These are phyloP conservation scores for Silurus aristotelis DNA, from an alignment of 2,797 vertebrate genomes.

Conservation along the genomic window DNA sequence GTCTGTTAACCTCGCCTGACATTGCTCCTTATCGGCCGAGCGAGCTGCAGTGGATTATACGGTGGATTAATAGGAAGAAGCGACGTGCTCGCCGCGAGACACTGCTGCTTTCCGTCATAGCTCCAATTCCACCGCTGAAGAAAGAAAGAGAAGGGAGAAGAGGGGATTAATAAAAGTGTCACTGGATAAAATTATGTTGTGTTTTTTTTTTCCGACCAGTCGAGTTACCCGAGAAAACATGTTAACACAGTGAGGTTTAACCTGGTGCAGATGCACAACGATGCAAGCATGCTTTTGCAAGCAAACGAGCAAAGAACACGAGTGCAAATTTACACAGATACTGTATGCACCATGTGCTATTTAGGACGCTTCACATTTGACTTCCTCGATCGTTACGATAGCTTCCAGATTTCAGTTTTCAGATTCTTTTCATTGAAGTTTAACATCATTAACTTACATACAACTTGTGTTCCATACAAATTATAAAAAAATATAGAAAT, in stretches of 20 bases:
- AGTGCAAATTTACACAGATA: not conserved
- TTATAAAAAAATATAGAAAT: too few relatives aligned
- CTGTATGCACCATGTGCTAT: not conserved
- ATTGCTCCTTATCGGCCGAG: constrained; percentile 37
- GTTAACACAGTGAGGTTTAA: not conserved
- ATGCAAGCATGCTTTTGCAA: constrained; percentile 5
- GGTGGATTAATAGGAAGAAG: constrained; percentile 44
- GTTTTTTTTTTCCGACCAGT: not conserved
- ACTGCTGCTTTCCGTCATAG: constrained; percentile 10
- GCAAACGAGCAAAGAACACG: not conserved
- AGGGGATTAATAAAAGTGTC: constrained; percentile 46
- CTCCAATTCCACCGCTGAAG: constrained; percentile 25
- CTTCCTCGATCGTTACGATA: not conserved
- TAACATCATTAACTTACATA: not conserved
- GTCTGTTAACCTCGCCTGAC: constrained; percentile 50
- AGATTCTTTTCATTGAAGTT: not conserved
- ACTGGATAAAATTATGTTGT: constrained; percentile 22
- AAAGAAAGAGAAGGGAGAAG: constrained; percentile 12
- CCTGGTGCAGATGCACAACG: not conserved
- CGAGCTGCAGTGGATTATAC: constrained; percentile 44
- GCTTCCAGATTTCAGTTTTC: not conserved
- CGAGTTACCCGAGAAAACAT: not conserved
- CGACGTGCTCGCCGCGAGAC: not conserved
- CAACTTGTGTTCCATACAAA: not conserved
- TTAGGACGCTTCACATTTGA: not conserved